Evolutionary conservation across 37 sponge, comb jelly and placozoan genomes (phyloP), one percentile per base, ranked within the genome.

Genomic region (Theonella swinhoei): DNA sequence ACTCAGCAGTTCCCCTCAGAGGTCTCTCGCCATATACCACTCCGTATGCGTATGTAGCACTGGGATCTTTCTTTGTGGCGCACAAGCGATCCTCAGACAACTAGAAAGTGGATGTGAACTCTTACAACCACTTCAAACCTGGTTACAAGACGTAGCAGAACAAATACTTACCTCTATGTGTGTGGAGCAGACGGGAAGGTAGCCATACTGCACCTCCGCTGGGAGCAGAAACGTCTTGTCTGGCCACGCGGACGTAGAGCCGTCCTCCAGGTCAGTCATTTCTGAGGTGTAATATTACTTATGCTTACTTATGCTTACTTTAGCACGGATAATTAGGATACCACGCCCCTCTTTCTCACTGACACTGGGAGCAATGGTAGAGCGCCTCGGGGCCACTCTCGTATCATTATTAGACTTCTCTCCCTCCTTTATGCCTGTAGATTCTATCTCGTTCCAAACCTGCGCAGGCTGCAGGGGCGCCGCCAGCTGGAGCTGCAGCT

Each of bases 371-470:
- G n/a, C n/a, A n/a, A n/a, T n/a, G n/a, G n/a, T n/a, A n/a, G n/a
- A n/a, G n/a, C n/a, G n/a, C n/a, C n/a, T n/a, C n/a, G n/a, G n/a
- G n/a, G n/a, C n/a, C n/a, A n/a, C n/a, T 47, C 54, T 29, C 8
- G 68, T 4, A 54, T 9, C 60, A 3, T 17, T n/a, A 43, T 54
- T n/a, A 43, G 40, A 43, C 58, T 26, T 43, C 30, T 43, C 42
- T 8, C 42, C 58, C 17, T 78, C 19, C 65, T 8, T 35, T 74
- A 29, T 26, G 75, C 29, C 11, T 79, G 1, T 36, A 88, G 94
- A 89, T 64, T 75, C 75, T 93, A 3, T 93, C 94, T 22, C 89
- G 95, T 5, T 82, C 92, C 2, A 91, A 91, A 66, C 92, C 97
- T 19, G 93, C 75, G 0, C 70, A 43, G 39, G 68, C 71, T 17